Base-by-base conservation (phyloP, 2,888 invertebrate genomes). In the Dicyrtoma fusca region DNA sequence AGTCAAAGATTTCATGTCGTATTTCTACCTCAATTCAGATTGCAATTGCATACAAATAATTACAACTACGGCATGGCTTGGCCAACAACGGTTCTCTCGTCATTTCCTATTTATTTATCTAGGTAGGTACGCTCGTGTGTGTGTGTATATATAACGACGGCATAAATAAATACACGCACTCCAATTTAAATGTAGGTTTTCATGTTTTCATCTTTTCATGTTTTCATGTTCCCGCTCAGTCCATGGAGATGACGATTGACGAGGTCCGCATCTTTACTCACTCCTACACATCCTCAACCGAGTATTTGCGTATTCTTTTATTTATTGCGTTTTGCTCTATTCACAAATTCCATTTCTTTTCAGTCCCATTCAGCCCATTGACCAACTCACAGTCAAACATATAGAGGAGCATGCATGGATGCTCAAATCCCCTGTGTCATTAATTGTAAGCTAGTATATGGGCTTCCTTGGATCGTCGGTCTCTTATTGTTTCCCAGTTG, bases 101-200 rank as follows among this genome's bases (percentile, higher is more conserved):
- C 34, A 3, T 34, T 34, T 34, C 34, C 34, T 23, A 21, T 55
- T 10, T 19, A 19, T 55, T 21, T 55, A 19, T 19, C 13, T 55
- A 19, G 19, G 55, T n/a, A n/a, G n/a, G n/a, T n/a, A n/a, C n/a
- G n/a, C n/a, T 34, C 34, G 34, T 34, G 34, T 34, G 3, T 34
- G 34, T 34, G 34, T 34, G 3, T 34, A 34, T 34, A 34, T 6
- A 51, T 5, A 11, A 51, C 17, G 6, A 14, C n/a, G n/a, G n/a
- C n/a, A 11, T 6, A 17, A 51, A 6, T 51, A 34, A 34, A 34
- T 34, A 34, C 34, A 34, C 34, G 34, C 34, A 34, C 34, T 34
- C 34, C 34, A 34, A 34, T 19, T 42, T 34, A 66, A 66, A 66
- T 53, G 19, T 66, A 66, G 66, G 66, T 66, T 66, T 66, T 49